Evolutionary conservation across 2,113 vertebrate genomes (phyloP), one percentile per base, ranked within the genome.

Genomic region (Planiliza haematocheilus): DNA sequence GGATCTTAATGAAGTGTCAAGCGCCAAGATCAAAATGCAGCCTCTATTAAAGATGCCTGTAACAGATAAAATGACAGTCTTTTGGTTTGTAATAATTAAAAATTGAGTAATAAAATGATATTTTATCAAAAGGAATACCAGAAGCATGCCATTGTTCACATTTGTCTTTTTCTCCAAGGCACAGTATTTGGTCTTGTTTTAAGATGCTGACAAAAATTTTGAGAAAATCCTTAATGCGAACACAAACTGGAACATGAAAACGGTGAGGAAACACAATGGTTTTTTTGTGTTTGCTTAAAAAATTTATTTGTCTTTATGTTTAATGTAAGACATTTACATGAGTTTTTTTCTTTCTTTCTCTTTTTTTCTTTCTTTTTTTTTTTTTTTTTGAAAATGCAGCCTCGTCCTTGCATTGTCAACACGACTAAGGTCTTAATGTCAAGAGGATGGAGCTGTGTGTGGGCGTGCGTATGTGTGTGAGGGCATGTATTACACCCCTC

Each of bases 401-500:
- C 37, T 45, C 4, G 8, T 60, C 66, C 24, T 57, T 24, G 52
- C 72, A 81, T 90, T 84, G 89, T 91, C 77, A 81, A 64, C 69
- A 62, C 70, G 77, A 82, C 89, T 85, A 88, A 76, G 73, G 91
- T 91, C 86, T 86, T 89, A 43, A 73, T 76, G 62, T 77, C 64
- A 52, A 49, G 70, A 61, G 24, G 24, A 30, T 30, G 24, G 24
- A 30, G 24, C 24, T 30, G 24, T 70, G 65, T n/a, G 50, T 46
- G n/a, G n/a, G n/a, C n/a, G n/a, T n/a, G 63, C 1, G 41, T 48
- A 55, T 20, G 37, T 24, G 48, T 36, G 18, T 48, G 37, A 4
- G 59, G 11, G 64, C 20, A 55, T 67, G 51, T 87, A 91, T 94
- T 91, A 94, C 91, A 93, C 90, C 85, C 90, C 93, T 93, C 90